phyloP scores from a whole-genome alignment of 1,140 invertebrate genomes.

The Battus philenor region DNA sequence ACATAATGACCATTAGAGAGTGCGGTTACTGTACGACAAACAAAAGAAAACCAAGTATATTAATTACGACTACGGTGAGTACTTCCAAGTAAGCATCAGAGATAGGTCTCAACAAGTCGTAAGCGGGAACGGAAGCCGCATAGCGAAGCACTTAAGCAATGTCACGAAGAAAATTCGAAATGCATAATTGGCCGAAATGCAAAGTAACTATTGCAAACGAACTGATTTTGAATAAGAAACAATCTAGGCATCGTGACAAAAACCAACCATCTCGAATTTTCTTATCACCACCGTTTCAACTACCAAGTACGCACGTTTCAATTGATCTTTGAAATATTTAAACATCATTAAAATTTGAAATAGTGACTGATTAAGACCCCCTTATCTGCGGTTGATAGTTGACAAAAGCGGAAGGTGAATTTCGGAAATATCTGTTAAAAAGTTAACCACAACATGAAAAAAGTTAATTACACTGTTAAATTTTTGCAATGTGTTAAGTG shows the following conservation, averaged over 20 bases:
- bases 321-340: no score
- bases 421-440: constrained; percentile 37
- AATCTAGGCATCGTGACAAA: constrained; percentile 10
- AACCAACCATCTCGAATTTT: constrained; percentile 46
- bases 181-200: constrained; percentile 30
- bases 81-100: constrained; percentile 66
- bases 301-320: constrained; percentile 62
- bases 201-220: no score
- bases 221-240: no score
- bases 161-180: constrained; percentile 54
- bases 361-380: constrained; percentile 45
- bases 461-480: constrained; percentile 2
- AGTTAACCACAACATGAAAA: constrained; percentile 38
- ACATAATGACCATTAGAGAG: constrained; percentile 75
- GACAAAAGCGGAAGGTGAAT: constrained; percentile 53
- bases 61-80: constrained; percentile 72
- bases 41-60: constrained; percentile 71
- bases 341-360: no score
- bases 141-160: constrained; percentile 68
- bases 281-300: constrained; percentile 65
- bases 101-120: constrained; percentile 61
- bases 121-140: constrained; percentile 69
- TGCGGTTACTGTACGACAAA: constrained; percentile 75
- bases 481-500: constrained; percentile 1
- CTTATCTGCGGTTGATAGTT: constrained; percentile 67